A percentile compares a stretch with the other conserved stretches of the same genome.
Conservation (phyloP, 2,113 vertebrate species). For the Channa maculata region DNA sequence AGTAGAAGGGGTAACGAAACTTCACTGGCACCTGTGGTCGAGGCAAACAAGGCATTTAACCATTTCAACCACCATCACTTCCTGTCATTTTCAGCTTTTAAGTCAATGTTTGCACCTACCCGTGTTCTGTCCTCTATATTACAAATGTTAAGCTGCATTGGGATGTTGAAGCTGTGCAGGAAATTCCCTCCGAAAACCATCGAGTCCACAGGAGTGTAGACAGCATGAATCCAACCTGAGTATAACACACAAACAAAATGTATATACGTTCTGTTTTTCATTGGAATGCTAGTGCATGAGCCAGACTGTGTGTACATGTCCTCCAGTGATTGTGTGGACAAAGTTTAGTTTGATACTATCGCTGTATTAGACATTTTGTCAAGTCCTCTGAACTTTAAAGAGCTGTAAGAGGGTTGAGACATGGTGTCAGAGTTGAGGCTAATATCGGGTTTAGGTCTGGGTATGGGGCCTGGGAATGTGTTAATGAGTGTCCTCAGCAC, state of each 20-base stretch:
- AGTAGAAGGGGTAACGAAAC: constrained; percentile 97
- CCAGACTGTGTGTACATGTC: constrained; percentile 39
- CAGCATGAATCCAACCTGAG: constrained; percentile 81
- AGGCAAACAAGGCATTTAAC: neutral
- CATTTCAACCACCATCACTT: neutral
- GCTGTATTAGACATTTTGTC: too few relatives aligned
- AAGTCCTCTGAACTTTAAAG: too few relatives aligned
- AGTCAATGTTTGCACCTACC: constrained; percentile 77
- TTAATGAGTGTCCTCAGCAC: too few relatives aligned
- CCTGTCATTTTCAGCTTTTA: neutral
- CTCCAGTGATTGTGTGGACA: too few relatives aligned
- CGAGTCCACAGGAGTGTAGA: constrained; percentile 96
- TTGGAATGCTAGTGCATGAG: neutral
- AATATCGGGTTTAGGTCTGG: too few relatives aligned
- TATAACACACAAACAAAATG: neutral
- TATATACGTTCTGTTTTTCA: too few relatives aligned
- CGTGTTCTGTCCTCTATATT: constrained; percentile 94
- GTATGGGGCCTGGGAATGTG: too few relatives aligned
- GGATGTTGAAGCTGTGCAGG: constrained; percentile 98
- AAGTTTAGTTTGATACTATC: too few relatives aligned
- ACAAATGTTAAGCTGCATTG: constrained; percentile 86
- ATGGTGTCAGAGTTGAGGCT: too few relatives aligned
- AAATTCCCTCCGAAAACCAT: constrained; percentile 98
- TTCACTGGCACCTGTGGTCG: constrained; percentile 91
- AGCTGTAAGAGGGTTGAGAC: too few relatives aligned